These are phyloP conservation scores for Tragelaphus buxtoni DNA, from an alignment of 2,113 vertebrate species.

Conservation along the genomic window DNA sequence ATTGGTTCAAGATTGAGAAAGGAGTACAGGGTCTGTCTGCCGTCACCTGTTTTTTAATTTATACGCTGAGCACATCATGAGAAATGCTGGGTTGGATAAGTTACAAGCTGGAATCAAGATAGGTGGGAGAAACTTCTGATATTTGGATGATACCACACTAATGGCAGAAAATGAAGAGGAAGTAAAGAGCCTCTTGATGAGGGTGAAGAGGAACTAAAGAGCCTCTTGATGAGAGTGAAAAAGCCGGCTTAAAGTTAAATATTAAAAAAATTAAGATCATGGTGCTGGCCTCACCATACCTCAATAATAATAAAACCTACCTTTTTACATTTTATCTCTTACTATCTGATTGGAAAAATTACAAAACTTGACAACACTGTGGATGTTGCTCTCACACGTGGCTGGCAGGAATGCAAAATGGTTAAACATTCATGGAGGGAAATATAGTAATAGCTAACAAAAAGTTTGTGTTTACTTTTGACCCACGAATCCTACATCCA, in stretches of 20 bases:
- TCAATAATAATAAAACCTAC: not conserved
- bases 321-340: not conserved
- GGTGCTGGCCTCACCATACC: not conserved
- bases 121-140: not conserved
- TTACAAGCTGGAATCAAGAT: not conserved
- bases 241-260: not conserved
- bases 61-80: not conserved
- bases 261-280: not conserved
- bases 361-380: not conserved
- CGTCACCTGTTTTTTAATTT: not conserved
- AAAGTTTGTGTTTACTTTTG: not conserved
- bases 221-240: not conserved
- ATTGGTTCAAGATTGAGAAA: not conserved
- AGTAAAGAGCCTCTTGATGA: not conserved
- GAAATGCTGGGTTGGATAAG: not conserved
- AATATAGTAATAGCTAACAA: not conserved
- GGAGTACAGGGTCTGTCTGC: not conserved
- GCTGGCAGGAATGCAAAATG: not conserved
- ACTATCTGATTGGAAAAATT: not conserved
- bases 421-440: not conserved
- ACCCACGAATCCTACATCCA: not conserved
- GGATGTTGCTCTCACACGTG: rapidly evolving
- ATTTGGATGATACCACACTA: not conserved
- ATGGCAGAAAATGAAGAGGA: not conserved
- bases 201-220: too few relatives aligned